Conservation (phyloP, 2,888 invertebrate species). For the Rotaria sp. region DNA sequence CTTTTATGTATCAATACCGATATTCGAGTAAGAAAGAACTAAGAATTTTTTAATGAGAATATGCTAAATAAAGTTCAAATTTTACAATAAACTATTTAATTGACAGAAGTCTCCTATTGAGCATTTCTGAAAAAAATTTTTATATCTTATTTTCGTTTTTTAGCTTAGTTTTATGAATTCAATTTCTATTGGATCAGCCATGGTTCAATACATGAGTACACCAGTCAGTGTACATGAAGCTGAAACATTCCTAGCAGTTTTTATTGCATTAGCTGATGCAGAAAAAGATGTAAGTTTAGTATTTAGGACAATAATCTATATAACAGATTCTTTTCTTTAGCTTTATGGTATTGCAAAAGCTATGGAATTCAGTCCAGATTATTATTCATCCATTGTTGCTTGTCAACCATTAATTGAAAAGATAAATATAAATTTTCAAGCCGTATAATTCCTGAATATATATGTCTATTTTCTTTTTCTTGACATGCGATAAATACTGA, state of each 20-base stretch:
- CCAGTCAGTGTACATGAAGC: background rate
- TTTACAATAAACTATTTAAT: too few species aligned
- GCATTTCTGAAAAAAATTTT: background rate
- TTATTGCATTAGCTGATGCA: background rate
- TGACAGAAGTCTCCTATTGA: too few species aligned
- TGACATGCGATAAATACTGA: background rate
- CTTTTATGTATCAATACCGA: background rate
- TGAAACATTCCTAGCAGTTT: background rate
- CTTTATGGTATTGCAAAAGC: constrained; percentile 20
- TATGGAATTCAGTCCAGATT: background rate
- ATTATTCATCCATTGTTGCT: background rate
- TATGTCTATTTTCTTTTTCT: background rate
- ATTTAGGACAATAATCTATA: background rate
- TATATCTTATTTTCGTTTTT: background rate
- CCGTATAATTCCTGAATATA: background rate
- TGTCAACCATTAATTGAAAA: constrained; percentile 13
- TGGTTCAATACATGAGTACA: constrained; percentile 17
- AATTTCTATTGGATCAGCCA: background rate
- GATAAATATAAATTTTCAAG: background rate
- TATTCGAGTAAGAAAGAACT: constrained; percentile 16
- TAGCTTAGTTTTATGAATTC: constrained; percentile 27
- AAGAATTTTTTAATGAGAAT: too few species aligned
- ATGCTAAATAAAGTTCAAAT: too few species aligned
- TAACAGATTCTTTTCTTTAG: background rate
- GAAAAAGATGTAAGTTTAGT: constrained; percentile 7